These are phyloP conservation scores for Limnephilus lunatus DNA, from an alignment of 2,888 invertebrate genomes.

Conservation along the genomic window DNA sequence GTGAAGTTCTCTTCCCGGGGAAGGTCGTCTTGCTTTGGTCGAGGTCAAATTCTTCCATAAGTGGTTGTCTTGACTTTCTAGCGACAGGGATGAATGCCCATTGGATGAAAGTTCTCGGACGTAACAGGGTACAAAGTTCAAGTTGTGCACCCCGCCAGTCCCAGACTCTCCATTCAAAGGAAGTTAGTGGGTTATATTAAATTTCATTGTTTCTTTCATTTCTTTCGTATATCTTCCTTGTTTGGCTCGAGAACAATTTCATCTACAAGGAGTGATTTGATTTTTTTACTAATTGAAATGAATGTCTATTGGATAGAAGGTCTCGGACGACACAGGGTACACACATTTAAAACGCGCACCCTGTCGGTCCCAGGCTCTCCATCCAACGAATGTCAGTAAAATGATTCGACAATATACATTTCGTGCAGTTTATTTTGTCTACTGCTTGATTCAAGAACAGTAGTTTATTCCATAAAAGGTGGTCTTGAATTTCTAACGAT, in stretches of 20 bases:
- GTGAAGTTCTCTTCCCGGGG: background rate
- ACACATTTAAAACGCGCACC: background rate
- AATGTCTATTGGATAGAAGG: background rate
- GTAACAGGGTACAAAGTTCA: background rate
- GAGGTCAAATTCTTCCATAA: background rate
- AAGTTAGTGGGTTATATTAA: no score
- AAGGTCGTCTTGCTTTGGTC: background rate
- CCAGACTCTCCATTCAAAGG: background rate
- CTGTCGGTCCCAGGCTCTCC: background rate
- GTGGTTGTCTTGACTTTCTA: background rate
- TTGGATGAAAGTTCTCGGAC: background rate
- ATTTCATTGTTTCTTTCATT: no score
- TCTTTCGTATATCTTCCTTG: no score
- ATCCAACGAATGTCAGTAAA: background rate
- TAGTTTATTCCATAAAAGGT: background rate
- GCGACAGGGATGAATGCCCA: background rate
- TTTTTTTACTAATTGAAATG: no score
- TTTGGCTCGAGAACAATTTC: no score
- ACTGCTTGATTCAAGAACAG: background rate
- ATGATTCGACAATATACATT: background rate
- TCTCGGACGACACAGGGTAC: background rate
- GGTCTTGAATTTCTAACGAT: background rate
- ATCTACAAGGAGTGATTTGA: no score
- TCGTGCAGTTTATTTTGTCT: background rate
- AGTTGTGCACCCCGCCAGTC: background rate